phyloP scores from a whole-genome alignment of 2,113 vertebrate species.

The Illadopsis cleaveri region DNA sequence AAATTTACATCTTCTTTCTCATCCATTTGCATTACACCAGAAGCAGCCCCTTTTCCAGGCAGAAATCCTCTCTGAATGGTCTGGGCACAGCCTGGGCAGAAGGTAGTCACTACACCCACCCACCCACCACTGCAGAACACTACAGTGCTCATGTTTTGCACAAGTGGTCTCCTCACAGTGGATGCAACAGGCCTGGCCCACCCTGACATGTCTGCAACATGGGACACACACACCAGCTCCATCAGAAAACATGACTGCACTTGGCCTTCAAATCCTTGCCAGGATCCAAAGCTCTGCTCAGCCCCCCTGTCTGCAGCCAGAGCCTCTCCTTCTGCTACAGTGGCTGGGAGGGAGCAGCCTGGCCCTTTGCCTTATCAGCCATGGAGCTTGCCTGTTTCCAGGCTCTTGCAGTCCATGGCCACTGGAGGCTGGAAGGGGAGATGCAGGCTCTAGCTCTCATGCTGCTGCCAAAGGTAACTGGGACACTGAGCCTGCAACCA shows the following conservation, averaged over 20 bases:
- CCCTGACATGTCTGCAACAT: neutral
- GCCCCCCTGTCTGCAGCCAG: fast-evolving
- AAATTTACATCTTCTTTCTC: neutral
- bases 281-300: too few species aligned
- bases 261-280: neutral
- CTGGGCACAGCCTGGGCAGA: neutral
- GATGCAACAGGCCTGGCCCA: neutral
- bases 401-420: neutral
- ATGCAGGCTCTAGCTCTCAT: neutral
- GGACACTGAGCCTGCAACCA: neutral
- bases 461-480: neutral
- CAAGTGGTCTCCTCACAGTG: neutral
- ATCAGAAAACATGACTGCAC: neutral
- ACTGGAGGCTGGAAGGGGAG: neutral
- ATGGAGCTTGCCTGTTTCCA: neutral
- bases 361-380: neutral
- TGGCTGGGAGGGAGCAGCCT: neutral
- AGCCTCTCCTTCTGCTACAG: neutral
- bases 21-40: neutral
- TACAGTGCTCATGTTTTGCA: too few species aligned
- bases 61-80: neutral
- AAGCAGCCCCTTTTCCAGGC: neutral
- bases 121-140: neutral
- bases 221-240: neutral
- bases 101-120: fast-evolving